phyloP scores from a whole-genome alignment of 2,797 vertebrate genomes.

The Catamblyrhynchus diadema region DNA sequence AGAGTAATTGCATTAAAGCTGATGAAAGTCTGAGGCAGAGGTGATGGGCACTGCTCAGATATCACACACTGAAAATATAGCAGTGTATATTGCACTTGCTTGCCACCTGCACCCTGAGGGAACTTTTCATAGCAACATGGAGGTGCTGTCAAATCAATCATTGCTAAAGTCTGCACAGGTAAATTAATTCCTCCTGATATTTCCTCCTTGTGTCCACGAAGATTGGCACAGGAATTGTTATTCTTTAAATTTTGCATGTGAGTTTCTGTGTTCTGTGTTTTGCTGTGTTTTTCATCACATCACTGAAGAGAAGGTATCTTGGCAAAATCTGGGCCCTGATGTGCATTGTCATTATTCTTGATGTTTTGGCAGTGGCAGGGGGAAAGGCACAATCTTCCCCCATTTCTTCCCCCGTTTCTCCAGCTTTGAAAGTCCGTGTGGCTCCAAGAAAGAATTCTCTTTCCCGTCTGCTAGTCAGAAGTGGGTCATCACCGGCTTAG shows the following conservation, averaged over 20 bases:
- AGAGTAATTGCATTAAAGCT: background rate
- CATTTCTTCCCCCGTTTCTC: accelerated
- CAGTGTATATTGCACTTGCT: background rate
- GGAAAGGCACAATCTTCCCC: background rate
- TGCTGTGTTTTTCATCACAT: background rate
- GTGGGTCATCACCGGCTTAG: background rate
- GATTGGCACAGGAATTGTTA: background rate
- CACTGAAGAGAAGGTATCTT: background rate
- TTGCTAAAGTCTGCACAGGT: background rate
- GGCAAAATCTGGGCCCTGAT: background rate
- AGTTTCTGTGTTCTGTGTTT: background rate
- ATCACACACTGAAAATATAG: background rate
- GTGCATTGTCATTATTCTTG: background rate
- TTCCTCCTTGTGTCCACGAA: background rate
- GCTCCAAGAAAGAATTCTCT: background rate
- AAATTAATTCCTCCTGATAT: background rate
- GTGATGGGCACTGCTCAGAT: background rate
- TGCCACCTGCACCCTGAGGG: background rate
- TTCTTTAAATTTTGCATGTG: background rate
- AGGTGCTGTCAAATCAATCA: background rate
- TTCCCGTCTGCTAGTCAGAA: background rate
- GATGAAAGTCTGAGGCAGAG: background rate
- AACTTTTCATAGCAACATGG: background rate
- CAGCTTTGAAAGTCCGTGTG: background rate
- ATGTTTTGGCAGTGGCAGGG: background rate